Evolutionary conservation across 2,113 vertebrate species (phyloP), one percentile per base, ranked within the genome.

Genomic region (Melospiza melodia): DNA sequence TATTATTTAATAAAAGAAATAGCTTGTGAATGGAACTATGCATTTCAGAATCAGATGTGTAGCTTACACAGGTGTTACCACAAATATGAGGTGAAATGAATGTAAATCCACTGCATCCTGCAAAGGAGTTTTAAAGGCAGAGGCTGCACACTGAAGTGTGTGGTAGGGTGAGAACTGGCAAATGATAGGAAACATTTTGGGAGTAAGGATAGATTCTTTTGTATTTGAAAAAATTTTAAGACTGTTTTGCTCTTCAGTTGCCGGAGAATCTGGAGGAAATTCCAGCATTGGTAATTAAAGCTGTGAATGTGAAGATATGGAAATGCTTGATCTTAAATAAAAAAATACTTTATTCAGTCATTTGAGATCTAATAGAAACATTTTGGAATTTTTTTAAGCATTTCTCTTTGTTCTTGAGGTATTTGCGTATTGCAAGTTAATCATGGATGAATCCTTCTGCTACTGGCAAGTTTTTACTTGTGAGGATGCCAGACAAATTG

Each of bases 381-480:
- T 44, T 88, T 93, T 52, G n/a, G 39, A 79, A 51, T 58, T 44
- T n/a, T 23, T 82, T 67, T 23, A 73, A 90, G 55, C 55, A 39
- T 87, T 86, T 83, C 10, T 86, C 63, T 73, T 90, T 86, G 59
- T 93, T 90, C 61, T 90, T 86, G 79, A 92, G 79, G 52, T 93
- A 77, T 91, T 93, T 2, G 2, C 65, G 44, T 90, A 49, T 90
- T 92, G 52, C 83, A 75, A 27, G 69, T 93, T 84, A 93, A 87
- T 95, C 83, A 84, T 43, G 79, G 94, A 72, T 92, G 79, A 92
- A 87, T 90, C 68, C 66, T 91, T 59, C 59, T 68, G 83, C 92
- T 80, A 24, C 65, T 86, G 57, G 93, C 92, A 92, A 90, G 95
- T 90, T 95, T 90, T 90, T 84, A 67, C 82, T 94, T 90, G 92